Conservation (phyloP, 92 coral and sea anemone species). For the Siderastrea radians region DNA sequence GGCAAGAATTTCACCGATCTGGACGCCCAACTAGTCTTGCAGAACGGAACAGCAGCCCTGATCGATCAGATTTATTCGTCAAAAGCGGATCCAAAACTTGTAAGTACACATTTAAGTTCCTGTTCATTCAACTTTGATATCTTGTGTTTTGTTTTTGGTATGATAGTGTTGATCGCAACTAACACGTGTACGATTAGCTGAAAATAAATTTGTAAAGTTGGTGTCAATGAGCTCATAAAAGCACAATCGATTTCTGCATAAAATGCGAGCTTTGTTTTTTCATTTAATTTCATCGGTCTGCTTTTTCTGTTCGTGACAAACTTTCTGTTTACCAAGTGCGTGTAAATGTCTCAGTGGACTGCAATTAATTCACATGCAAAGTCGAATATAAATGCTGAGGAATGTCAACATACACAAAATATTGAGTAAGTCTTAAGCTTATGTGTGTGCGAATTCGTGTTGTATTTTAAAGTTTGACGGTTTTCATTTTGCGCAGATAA, state of each 20-base stretch:
- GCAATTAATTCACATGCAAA: not conserved
- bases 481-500: not conserved
- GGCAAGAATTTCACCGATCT: constrained; percentile 65
- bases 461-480: not conserved
- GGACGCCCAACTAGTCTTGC: not conserved
- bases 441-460: not conserved
- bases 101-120: constrained; percentile 16
- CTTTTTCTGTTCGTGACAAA: constrained; percentile 2
- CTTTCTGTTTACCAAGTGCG: constrained; percentile 3
- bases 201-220: not conserved
- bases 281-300: not conserved
- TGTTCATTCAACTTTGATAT: not conserved
- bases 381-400: not conserved
- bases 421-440: not conserved
- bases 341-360: not conserved
- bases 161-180: not conserved
- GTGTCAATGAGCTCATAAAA: not conserved
- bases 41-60: constrained; percentile 6
- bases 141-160: constrained; percentile 11
- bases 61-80: constrained; percentile 71
- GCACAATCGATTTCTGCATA: not conserved
- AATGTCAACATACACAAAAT: not conserved
- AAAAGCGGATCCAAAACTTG: constrained; percentile 65
- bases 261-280: not conserved
- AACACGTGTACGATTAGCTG: constrained; percentile 14